These are phyloP conservation scores for Calameuta idolon DNA, from an alignment of 2,888 invertebrate species.

Conservation along the genomic window DNA sequence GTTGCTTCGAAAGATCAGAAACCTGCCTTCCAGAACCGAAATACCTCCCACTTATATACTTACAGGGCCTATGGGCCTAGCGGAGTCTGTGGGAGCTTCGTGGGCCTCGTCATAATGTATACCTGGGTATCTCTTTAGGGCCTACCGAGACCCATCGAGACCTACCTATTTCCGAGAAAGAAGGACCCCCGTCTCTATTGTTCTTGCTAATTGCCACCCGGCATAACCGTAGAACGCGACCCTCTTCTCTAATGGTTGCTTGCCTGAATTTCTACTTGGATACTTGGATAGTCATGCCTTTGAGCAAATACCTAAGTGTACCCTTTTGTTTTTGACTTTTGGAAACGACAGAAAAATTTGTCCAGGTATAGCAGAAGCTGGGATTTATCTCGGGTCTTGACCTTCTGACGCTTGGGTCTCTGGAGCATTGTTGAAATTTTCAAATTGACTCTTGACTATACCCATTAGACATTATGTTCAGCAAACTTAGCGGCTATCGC, in stretches of 20 bases:
- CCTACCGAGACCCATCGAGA: constrained; percentile 26
- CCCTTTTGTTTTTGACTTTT: not conserved
- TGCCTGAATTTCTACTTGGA: not conserved
- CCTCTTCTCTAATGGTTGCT: constrained; percentile 21
- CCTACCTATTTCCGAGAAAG: constrained; percentile 61
- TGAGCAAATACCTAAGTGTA: constrained; percentile 16
- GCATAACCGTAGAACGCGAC: constrained; percentile 37
- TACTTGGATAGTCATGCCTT: constrained; percentile 21
- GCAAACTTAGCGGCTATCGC: not conserved
- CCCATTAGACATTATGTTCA: not conserved
- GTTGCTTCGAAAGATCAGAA: constrained; percentile 36
- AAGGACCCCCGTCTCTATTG: constrained; percentile 58
- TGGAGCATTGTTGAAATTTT: not conserved
- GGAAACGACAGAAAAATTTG: not conserved
- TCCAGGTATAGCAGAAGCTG: not conserved
- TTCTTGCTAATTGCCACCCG: constrained; percentile 66
- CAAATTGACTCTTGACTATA: not conserved
- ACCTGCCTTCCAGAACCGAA: constrained; percentile 45
- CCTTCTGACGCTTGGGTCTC: not conserved
- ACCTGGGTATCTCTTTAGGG: not conserved
- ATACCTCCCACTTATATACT: constrained; percentile 28
- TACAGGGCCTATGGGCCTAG: constrained; percentile 2
- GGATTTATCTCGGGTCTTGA: not conserved
- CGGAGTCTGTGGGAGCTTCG: not conserved
- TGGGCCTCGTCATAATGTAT: not conserved